Evolutionary conservation across 2,113 vertebrate species (phyloP).

Genomic region (Pachycephala philippinensis): DNA sequence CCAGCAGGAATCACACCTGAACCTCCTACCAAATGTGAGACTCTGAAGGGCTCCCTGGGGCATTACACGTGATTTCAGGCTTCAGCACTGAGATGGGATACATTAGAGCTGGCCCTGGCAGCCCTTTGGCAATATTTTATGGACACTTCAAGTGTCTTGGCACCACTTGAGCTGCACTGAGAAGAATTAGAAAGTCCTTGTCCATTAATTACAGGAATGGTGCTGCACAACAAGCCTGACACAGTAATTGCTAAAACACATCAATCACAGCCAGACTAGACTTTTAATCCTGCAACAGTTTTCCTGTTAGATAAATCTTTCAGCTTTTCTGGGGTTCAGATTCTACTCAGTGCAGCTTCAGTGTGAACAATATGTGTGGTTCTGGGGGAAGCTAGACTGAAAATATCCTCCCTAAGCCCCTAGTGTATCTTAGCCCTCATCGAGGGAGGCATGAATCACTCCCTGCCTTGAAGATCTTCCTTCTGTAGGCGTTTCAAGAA

Average conservation of each 20-base stretch:
- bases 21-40: background rate
- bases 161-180: background rate
- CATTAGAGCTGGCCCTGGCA: background rate
- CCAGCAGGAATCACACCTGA: background rate
- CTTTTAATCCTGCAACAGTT: background rate
- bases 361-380: background rate
- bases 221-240: background rate
- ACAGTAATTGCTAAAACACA: background rate
- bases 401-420: background rate
- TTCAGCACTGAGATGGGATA: background rate
- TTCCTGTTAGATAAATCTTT: background rate
- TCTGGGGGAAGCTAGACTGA: background rate
- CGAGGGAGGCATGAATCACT: background rate
- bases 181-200: background rate
- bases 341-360: background rate
- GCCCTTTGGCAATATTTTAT: background rate
- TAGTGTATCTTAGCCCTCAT: background rate
- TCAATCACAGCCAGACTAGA: background rate
- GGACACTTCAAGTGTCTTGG: background rate
- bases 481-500: background rate
- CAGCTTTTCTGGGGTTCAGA: background rate
- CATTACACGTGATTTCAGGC: background rate
- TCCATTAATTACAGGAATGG: background rate
- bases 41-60: background rate
- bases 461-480: background rate